A percentile compares a stretch with the other conserved stretches of the same genome.
These are phyloP conservation scores for Patella depressa DNA, from an alignment of 2,888 invertebrate genomes.

Conservation along the genomic window DNA sequence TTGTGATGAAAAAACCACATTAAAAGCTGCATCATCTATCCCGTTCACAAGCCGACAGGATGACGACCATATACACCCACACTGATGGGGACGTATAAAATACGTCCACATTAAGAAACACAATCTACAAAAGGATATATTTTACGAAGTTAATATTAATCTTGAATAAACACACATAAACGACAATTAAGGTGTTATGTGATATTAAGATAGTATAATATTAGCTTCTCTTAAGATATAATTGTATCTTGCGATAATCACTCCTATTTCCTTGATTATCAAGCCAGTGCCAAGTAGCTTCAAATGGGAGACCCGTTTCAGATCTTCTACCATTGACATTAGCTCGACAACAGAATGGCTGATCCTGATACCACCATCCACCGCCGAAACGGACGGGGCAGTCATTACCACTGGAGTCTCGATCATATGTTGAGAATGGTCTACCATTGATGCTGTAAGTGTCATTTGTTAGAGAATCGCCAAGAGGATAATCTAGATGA, in stretches of 20 bases:
- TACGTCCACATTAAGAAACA: too few species aligned
- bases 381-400: not conserved
- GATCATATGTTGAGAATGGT: not conserved
- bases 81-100: too few species aligned
- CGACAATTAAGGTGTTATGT: too few species aligned
- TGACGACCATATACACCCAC: too few species aligned
- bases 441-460: not conserved
- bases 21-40: too few species aligned
- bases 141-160: too few species aligned
- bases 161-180: too few species aligned
- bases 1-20: too few species aligned
- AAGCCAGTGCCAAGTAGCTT: not conserved
- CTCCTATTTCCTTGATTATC: not conserved
- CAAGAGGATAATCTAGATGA: not conserved
- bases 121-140: too few species aligned
- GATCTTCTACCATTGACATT: not conserved
- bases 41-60: too few species aligned
- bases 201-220: too few species aligned
- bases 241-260: not conserved
- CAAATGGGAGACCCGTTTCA: not conserved
- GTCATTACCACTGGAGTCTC: not conserved
- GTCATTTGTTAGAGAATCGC: not conserved
- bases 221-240: not conserved
- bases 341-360: not conserved
- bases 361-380: not conserved